Percentiles rank a stretch among this genome's conserved stretches.
phyloP scores from a whole-genome alignment of 1,140 invertebrate species.

The Megalonaias nervosa region DNA sequence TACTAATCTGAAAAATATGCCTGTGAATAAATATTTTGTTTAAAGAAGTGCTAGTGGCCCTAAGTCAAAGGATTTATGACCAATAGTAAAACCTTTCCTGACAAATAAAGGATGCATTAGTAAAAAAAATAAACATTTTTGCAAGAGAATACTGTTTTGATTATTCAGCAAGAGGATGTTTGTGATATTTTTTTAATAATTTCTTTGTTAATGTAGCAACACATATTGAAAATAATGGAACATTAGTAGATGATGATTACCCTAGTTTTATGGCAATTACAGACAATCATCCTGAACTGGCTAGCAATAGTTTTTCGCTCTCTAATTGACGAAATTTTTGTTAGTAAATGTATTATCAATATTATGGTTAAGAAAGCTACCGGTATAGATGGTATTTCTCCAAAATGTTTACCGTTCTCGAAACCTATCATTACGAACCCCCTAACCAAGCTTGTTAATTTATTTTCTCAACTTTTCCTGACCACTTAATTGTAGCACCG shows the following conservation, averaged over 20 bases:
- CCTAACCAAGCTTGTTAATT: constrained; percentile 14
- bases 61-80: constrained; percentile 33
- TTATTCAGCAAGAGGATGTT: constrained; percentile 12
- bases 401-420: constrained; percentile 6
- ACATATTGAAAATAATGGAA: constrained; percentile 18
- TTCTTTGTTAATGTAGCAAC: constrained; percentile 38
- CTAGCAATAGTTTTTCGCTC: not conserved
- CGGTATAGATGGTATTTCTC: not conserved
- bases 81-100: constrained; percentile 40
- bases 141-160: constrained; percentile 18
- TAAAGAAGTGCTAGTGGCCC: constrained; percentile 26
- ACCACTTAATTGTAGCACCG: constrained; percentile 12
- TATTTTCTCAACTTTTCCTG: constrained; percentile 8
- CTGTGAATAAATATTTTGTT: constrained; percentile 35
- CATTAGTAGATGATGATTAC: constrained; percentile 9
- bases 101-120: constrained; percentile 32
- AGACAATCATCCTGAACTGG: constrained; percentile 5
- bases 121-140: constrained; percentile 22
- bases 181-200: constrained; percentile 15
- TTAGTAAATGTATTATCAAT: constrained; percentile 26
- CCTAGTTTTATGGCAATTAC: constrained; percentile 20
- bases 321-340: constrained; percentile 1
- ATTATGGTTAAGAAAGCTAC: constrained; percentile 4
- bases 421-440: constrained; percentile 15
- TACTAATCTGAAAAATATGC: constrained; percentile 11